Evolutionary conservation across 92 coral and sea anemone species (phyloP), one percentile per base, ranked within the genome.

Genomic region (Umimayanthus chanpuru): DNA sequence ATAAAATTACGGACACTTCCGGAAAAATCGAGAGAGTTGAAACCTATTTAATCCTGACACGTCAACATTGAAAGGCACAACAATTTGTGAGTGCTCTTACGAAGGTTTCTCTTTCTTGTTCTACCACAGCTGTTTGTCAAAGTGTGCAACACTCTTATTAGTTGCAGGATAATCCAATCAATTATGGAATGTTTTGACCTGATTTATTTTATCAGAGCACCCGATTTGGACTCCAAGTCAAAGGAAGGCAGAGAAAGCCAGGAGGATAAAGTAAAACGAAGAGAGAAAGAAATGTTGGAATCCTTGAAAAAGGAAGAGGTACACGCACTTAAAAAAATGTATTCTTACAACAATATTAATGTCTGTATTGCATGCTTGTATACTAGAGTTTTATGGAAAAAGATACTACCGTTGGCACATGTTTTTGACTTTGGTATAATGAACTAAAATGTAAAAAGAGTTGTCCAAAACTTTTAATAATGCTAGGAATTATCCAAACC

Each of bases 281-380:
- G 95, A 91, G 96, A 95, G 85, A 94, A 77, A 72, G 92, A 95
- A 79, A 78, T 92, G 93, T 80, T 94, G 92, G 93, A 78, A 39
- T 89, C 96, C 21, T 76, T 88, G 47, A 85, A 92, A 72, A 61
- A 85, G 28, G 93, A 89, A 82, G 94, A 93, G 98, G 98, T 91
- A 88, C 25, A 30, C 78, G 14, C 8, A 73, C 5, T 4, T 18
- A n/a, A n/a, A n/a, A n/a, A n/a, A 71, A 71, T 40, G 20, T 18
- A 18, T 68, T 30, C 21, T 16, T 29, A 11, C 77, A 29, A 29
- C 11, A 47, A 47, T 10, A n/a, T n/a, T n/a, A n/a, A n/a, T n/a
- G 53, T 47, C 53, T 47, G 16, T 74, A 9, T 29, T 32, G 50
- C 38, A 74, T 14, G 28, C 32, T 9, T 14, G 32, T 14, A 28